Percentiles rank a stretch among this genome's conserved stretches.
These are phyloP conservation scores for Benitochromis conjunctus DNA, from an alignment of 2,113 vertebrate species.

Conservation along the genomic window DNA sequence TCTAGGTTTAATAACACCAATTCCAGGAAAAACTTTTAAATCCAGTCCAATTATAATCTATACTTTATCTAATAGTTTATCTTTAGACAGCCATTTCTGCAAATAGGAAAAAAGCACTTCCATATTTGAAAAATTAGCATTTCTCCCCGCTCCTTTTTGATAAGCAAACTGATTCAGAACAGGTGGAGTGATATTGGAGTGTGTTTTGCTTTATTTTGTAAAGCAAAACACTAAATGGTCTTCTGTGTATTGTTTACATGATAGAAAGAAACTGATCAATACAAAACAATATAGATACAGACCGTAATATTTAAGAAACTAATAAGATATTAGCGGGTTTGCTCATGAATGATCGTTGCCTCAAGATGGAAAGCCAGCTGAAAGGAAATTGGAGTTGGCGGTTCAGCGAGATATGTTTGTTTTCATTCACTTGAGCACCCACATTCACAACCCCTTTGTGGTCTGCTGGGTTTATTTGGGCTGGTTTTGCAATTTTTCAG, in stretches of 20 bases:
- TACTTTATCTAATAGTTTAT: background rate
- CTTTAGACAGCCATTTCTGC: background rate
- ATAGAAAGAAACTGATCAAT: background rate
- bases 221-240: no score
- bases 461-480: background rate
- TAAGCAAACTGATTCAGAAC: background rate
- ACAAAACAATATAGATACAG: background rate
- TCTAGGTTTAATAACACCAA: background rate
- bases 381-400: constrained; percentile 32
- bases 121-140: background rate
- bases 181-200: background rate
- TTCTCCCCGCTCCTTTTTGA: background rate
- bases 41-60: background rate
- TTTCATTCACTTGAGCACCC: background rate
- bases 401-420: constrained; percentile 2
- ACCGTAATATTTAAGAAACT: background rate
- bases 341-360: background rate
- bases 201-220: background rate
- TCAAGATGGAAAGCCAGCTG: background rate
- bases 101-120: background rate
- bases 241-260: background rate
- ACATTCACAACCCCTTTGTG: background rate
- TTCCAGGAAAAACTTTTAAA: background rate
- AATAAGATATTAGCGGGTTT: background rate
- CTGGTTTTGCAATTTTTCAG: background rate